Base-by-base conservation (phyloP, 2,113 vertebrate genomes). In the Forbesichthys papilliferus region DNA sequence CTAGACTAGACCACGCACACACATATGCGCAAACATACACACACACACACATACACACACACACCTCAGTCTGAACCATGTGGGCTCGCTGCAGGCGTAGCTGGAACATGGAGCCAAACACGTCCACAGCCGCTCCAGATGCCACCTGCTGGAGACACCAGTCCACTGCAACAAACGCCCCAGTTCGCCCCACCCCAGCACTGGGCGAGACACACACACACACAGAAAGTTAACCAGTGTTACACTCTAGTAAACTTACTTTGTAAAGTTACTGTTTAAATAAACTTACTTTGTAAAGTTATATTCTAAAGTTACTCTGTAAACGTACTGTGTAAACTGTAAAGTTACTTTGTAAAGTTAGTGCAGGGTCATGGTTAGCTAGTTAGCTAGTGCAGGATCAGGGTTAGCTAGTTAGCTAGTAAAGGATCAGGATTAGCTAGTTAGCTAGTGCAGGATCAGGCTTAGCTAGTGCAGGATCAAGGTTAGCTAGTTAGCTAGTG, bases 1-100 rank as follows among this genome's bases (percentile, higher is more conserved):
- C 4, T 20, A 20, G 20, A 20, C 20, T 16, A 55, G n/a, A 56
- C 11, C 8, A 12, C 16, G 1, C 20, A 20, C 20, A 20, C 20
- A 20, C 20, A 78, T 16, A 16, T 16, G 16, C 16, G 16, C 48
- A 10, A 5, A 66, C 16, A 60, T 2, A 56, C 54, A 27, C 11
- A 53, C 33, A 68, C 4, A 1, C 8, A 12, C 16, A 34, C 18
- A 64, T n/a, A 46, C 3, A n/a, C 14, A 55, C 34, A 42, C 51
- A 59, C 16, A 86, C 97, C 95, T 99, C 97, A 0, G 97, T 99
- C 83, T 99, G 97, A 77, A 98, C 96, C 97, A 98, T 98, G 87
- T 98, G 95, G 58, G 95, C 91, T 1, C 96, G 94, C 80, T 99
- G 97, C 82, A 97, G 93, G 13, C 97, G 93, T 3, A 98, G 92